Conservation (phyloP, 2,797 vertebrate species). For the Lophotriccus pileatus region DNA sequence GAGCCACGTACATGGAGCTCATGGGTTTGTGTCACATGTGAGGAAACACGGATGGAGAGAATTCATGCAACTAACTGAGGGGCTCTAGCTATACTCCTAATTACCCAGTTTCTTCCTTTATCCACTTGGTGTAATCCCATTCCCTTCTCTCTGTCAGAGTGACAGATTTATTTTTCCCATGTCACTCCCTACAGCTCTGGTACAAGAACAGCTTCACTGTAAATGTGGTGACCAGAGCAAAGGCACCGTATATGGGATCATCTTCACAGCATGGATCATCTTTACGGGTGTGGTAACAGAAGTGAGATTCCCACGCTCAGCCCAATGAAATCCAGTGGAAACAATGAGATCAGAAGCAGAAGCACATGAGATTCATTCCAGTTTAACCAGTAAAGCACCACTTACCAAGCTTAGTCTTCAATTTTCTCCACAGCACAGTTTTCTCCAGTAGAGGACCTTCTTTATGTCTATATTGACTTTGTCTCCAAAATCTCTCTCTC, state of each 20-base stretch:
- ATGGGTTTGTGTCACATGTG: not conserved
- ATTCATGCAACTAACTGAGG: not conserved
- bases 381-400: not conserved
- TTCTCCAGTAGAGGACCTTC: not conserved
- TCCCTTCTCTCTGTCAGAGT: not conserved
- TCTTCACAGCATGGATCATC: not conserved
- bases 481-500: not conserved
- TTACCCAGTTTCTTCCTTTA: not conserved
- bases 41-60: not conserved
- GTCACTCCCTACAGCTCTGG: not conserved
- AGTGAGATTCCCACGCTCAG: not conserved
- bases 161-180: not conserved
- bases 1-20: fast-evolving
- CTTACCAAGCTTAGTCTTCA: not conserved
- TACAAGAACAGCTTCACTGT: not conserved
- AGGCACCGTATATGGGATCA: not conserved
- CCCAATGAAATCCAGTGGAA: not conserved
- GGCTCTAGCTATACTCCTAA: not conserved
- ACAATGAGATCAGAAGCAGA: not conserved
- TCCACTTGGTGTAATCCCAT: not conserved
- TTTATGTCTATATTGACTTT: not conserved
- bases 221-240: not conserved
- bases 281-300: not conserved
- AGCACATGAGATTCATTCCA: not conserved
- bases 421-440: not conserved